Base-by-base conservation (phyloP, 1,140 invertebrate genomes). In the Laupala kohalensis region DNA sequence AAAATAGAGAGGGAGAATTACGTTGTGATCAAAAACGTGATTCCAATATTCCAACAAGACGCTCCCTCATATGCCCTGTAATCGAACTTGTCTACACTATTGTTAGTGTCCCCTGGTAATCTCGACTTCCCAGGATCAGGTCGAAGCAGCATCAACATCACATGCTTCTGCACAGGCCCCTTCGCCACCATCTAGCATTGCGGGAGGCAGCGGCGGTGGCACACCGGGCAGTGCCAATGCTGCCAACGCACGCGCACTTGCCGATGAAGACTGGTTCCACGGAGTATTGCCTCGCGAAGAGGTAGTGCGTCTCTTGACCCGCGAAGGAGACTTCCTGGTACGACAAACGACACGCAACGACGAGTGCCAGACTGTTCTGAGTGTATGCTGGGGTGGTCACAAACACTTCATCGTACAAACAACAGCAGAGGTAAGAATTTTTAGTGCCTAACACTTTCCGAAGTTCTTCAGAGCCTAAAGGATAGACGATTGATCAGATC, bases 361-460 rank as follows among this genome's bases (percentile, higher is more conserved):
- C 79, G 91, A 96, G 79, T 87, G 93, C 77, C 92, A 96, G 85
- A 93, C 95, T 73, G 96, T 98, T 67, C 79, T 99, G 25, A 97
- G 95, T 13, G 95, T 97, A 0, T 94, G 90, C 78, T 98, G 96
- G 96, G 92, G 94, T 71, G 92, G 92, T 6, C 93, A 96, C 77
- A 96, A 96, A 80, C 96, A 99, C 83, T 98, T 98, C 78, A 98
- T 98, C 75, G 95, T 98, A 69, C 96, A 99, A 84, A 95, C 91
- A 25, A 95, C 94, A 13, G 85, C 88, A 15, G 94, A 96, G 82
- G 91, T 93, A 83, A 79, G 74, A n/a, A 9, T n/a, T n/a, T n/a
- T n/a, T n/a, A n/a, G n/a, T n/a, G n/a, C n/a, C n/a, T n/a, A n/a
- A n/a, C n/a, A n/a, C n/a, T n/a, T n/a, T n/a, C n/a, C n/a, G n/a